A percentile compares a stretch with the other conserved stretches of the same genome.
Evolutionary conservation across 2,888 invertebrate genomes (phyloP).

Genomic region (Chrysotoxum bicinctum): DNA sequence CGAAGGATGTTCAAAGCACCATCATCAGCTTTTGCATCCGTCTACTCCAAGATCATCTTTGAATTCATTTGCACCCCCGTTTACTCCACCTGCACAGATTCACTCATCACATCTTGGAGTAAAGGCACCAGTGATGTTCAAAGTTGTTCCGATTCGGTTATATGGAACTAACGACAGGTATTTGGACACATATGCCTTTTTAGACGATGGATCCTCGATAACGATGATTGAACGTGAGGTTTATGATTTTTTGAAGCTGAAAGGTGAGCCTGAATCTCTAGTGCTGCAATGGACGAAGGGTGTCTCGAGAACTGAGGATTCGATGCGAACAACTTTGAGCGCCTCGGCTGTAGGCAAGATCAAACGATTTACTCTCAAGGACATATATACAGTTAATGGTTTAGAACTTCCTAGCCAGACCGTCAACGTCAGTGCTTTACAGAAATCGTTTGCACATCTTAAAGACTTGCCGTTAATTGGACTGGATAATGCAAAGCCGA

Average conservation of each 20-base stretch:
- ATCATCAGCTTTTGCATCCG: slow-evolving; percentile 16
- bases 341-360: slow-evolving; percentile 15
- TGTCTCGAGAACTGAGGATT: neutral
- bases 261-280: slow-evolving; percentile 16
- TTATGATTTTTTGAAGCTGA: slow-evolving; percentile 13
- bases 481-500: neutral
- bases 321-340: neutral
- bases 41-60: neutral
- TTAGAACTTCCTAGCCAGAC: slow-evolving; percentile 7
- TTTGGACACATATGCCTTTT: slow-evolving; percentile 16
- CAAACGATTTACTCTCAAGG: slow-evolving; percentile 11
- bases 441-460: slow-evolving; percentile 5
- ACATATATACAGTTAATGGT: slow-evolving; percentile 10
- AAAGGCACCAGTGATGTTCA: slow-evolving; percentile 27
- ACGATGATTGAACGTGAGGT: slow-evolving; percentile 30
- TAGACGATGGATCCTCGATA: slow-evolving; percentile 30
- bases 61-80: slow-evolving; percentile 9
- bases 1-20: slow-evolving; percentile 2
- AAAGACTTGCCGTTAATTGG: slow-evolving; percentile 4
- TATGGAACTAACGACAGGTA: slow-evolving; percentile 13
- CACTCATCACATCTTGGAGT: slow-evolving; percentile 25
- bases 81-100: slow-evolving; percentile 1
- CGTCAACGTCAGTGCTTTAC: neutral
- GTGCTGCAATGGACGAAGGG: slow-evolving; percentile 15
- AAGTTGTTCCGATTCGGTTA: slow-evolving; percentile 19